Evolutionary conservation across 92 coral and sea anemone species (phyloP).

Genomic region (Epizoanthus fatuus): DNA sequence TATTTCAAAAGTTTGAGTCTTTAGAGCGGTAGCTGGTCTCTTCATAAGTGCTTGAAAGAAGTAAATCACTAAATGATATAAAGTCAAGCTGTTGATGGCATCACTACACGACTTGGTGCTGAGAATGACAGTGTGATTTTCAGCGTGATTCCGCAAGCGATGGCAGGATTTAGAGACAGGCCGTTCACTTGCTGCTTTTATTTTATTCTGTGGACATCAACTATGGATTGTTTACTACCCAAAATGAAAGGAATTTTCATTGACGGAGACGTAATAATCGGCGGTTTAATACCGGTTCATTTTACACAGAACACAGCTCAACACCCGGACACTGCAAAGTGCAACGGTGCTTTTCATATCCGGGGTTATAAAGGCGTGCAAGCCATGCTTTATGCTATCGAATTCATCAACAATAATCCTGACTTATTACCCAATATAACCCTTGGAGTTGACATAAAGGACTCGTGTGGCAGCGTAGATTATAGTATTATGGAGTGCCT

Average conservation of each 20-base stretch:
- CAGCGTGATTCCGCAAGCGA: background rate
- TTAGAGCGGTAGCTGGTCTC: background rate
- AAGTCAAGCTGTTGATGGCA: background rate
- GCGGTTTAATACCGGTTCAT: conserved; percentile 79
- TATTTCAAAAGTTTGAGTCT: background rate
- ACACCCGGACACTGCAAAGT: conserved; percentile 64
- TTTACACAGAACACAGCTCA: conserved; percentile 64
- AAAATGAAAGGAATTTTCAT: conserved; percentile 21
- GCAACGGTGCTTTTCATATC: conserved; percentile 67
- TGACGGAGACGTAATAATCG: conserved; percentile 69
- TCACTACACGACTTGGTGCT: background rate
- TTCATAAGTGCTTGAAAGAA: background rate
- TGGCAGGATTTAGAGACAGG: conserved; percentile 10
- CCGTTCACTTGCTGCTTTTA: background rate
- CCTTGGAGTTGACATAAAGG: conserved; percentile 83
- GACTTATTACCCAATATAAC: conserved; percentile 70
- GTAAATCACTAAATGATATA: background rate
- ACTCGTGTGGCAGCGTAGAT: conserved; percentile 85
- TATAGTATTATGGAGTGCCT: conserved; percentile 84
- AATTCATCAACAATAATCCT: conserved; percentile 57
- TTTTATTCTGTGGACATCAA: conserved; percentile 8
- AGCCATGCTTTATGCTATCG: conserved; percentile 82
- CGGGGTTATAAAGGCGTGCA: conserved; percentile 80
- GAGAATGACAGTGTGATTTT: background rate
- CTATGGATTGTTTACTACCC: background rate